phyloP scores from a whole-genome alignment of 2,888 invertebrate species.

The Crioceris asparagi region DNA sequence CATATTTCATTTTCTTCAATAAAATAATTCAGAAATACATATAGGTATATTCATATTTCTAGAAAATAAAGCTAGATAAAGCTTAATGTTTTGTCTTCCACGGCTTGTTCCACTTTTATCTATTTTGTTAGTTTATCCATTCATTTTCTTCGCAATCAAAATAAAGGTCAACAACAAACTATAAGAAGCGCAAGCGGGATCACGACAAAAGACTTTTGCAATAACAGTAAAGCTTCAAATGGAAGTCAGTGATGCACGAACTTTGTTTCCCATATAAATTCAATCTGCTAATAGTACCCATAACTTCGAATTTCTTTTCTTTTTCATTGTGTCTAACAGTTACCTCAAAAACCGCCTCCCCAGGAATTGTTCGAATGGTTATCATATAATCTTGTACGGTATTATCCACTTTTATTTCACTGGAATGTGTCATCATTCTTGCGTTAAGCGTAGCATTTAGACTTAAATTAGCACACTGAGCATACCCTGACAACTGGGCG shows the following conservation, averaged over 20 bases:
- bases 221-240: constrained; percentile 68
- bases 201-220: too few species aligned
- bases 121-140: too few species aligned
- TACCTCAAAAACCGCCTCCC: constrained; percentile 67
- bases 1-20: too few species aligned
- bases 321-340: constrained; percentile 47
- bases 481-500: constrained; percentile 45
- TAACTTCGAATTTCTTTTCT: constrained; percentile 39
- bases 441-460: constrained; percentile 55
- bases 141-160: too few species aligned
- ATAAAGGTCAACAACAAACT: too few species aligned
- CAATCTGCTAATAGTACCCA: constrained; percentile 66
- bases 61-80: too few species aligned
- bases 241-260: constrained; percentile 62
- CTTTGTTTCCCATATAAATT: constrained; percentile 76
- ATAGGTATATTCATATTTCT: too few species aligned
- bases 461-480: constrained; percentile 54
- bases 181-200: too few species aligned
- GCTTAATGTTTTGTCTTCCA: too few species aligned
- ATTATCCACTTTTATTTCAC: constrained; percentile 30
- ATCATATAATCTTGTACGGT: constrained; percentile 49
- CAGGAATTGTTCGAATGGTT: constrained; percentile 53
- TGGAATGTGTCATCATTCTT: constrained; percentile 46
- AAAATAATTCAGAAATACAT: too few species aligned
- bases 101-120: too few species aligned